Evolutionary conservation across 2,888 invertebrate genomes (phyloP).

Genomic region (Parasteatoda lunata): DNA sequence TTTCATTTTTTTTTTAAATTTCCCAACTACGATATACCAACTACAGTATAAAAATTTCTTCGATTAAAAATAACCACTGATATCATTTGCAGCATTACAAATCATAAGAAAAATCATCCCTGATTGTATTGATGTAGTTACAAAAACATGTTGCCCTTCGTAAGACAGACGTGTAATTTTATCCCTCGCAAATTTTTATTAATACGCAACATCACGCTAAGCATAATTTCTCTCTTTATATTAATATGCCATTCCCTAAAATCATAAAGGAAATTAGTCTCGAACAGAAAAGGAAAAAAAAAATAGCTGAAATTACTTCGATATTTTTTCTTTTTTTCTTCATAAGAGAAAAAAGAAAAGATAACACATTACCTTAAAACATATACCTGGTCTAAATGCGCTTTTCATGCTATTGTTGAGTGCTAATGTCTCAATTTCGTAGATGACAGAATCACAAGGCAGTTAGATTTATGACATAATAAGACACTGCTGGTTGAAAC

Average conservation of each 20-base stretch:
- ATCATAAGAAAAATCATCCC: no score
- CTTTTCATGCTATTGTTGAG: conserved; percentile 67
- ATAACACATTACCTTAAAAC: conserved; percentile 67
- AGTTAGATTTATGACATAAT: conserved; percentile 67
- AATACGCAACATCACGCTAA: not conserved
- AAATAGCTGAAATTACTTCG: not conserved
- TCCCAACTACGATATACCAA: no score
- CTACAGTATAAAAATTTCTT: no score
- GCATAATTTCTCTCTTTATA: conserved; percentile 31
- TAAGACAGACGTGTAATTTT: conserved; percentile 9
- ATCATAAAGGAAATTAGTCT: conserved; percentile 27
- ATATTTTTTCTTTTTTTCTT: conserved; percentile 6
- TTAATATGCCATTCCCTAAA: conserved; percentile 42
- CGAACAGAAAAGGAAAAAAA: not conserved
- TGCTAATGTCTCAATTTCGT: conserved; percentile 68
- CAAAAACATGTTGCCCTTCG: no score
- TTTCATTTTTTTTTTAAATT: no score
- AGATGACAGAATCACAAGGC: conserved; percentile 67
- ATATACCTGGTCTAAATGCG: conserved; percentile 63
- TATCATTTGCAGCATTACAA: no score
- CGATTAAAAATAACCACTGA: no score
- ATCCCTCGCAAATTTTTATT: not conserved
- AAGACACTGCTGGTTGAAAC: conserved; percentile 58
- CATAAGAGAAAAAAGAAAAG: conserved; percentile 40
- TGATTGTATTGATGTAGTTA: no score